phyloP scores from a whole-genome alignment of 2,797 vertebrate genomes.

The Novumbra hubbsi region DNA sequence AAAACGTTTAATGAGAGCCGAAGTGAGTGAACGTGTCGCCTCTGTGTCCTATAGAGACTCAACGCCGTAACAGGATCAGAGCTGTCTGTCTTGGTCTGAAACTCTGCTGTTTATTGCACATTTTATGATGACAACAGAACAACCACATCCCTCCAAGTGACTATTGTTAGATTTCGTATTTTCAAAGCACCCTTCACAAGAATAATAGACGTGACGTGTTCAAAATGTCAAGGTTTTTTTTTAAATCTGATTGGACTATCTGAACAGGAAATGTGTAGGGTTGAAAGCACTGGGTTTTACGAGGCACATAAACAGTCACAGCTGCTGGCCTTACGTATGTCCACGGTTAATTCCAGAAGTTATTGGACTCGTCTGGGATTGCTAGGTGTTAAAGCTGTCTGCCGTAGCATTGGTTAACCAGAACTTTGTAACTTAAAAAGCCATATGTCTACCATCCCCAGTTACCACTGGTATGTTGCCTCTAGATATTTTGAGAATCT shows the following conservation, averaged over 20 bases:
- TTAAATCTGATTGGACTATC: conserved; percentile 49
- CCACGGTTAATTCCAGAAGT: conserved; percentile 33
- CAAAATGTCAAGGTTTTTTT: conserved; percentile 32
- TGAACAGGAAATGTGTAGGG: conserved; percentile 54
- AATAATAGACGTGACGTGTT: conserved; percentile 7
- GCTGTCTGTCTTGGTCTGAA: no score
- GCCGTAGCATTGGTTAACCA: conserved; percentile 23
- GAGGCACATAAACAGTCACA: conserved; percentile 59
- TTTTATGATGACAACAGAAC: conserved; percentile 10
- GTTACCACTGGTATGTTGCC: conserved; percentile 30
- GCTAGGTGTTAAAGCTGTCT: conserved; percentile 58
- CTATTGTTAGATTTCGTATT: neutral
- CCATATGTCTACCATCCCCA: conserved; percentile 45
- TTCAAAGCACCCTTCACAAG: neutral
- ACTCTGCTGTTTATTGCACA: no score
- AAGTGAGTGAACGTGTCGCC: conserved; percentile 3
- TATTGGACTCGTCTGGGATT: conserved; percentile 53
- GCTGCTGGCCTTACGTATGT: conserved; percentile 43
- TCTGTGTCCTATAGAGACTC: neutral
- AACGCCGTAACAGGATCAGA: conserved; percentile 6
- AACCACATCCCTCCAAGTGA: conserved; percentile 2
- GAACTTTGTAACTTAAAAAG: conserved; percentile 34
- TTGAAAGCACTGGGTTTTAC: conserved; percentile 41
- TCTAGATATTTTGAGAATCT: conserved; percentile 2
- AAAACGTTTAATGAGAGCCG: conserved; percentile 30